Conservation (phyloP, 2,888 invertebrate genomes). For the Notocelia uddmanniana region DNA sequence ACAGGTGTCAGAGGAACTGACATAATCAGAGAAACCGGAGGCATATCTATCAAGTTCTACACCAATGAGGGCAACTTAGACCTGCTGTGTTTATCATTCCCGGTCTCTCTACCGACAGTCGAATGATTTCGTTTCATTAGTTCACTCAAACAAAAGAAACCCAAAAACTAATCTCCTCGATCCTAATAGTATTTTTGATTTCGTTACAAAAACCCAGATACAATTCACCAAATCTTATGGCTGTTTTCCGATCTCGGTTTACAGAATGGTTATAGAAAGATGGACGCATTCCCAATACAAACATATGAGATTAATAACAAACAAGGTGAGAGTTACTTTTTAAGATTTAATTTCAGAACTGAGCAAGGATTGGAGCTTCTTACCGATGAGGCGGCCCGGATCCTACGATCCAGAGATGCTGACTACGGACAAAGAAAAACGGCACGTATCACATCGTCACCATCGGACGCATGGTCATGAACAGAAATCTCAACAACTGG, state of each 20-base stretch:
- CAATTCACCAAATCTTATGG: not conserved
- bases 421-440: conserved; percentile 92
- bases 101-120: conserved; percentile 11
- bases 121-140: not conserved
- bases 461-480: conserved; percentile 92
- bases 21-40: conserved; percentile 59
- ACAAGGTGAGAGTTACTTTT: conserved; percentile 88
- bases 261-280: conserved; percentile 90
- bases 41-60: conserved; percentile 63
- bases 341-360: conserved; percentile 94
- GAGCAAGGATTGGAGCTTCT: conserved; percentile 93
- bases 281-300: conserved; percentile 95
- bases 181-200: not conserved
- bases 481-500: conserved; percentile 81
- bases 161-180: conserved; percentile 25
- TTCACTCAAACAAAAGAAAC: conserved; percentile 22
- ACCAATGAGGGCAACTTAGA: conserved; percentile 38
- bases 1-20: conserved; percentile 88
- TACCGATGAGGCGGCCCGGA: conserved; percentile 84
- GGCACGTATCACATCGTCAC: conserved; percentile 91
- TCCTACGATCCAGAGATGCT: conserved; percentile 88
- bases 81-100: not conserved
- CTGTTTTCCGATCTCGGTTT: conserved; percentile 22
- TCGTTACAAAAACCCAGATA: not conserved
- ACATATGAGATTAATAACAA: conserved; percentile 93